These are phyloP conservation scores for Darevskia mixta DNA, from an alignment of 2,797 vertebrate species.

Conservation along the genomic window DNA sequence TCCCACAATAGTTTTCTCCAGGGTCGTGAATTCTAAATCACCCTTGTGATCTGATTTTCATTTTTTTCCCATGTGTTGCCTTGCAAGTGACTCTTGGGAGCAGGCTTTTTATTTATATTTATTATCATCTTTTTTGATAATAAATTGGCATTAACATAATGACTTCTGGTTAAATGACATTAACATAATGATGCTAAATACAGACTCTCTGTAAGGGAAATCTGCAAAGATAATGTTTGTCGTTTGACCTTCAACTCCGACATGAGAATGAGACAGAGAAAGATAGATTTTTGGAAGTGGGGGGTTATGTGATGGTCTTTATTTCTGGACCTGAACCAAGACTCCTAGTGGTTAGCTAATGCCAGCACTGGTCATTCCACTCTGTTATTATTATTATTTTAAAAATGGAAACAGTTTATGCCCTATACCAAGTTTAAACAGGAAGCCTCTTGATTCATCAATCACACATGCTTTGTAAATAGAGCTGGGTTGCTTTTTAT, in stretches of 20 bases:
- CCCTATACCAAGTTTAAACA: not conserved
- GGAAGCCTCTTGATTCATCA: not conserved
- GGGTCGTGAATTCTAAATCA: rapidly evolving
- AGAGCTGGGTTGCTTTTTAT: no score
- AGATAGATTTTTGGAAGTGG: not conserved
- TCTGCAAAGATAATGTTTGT: constrained; percentile 43
- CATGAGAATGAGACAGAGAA: not conserved
- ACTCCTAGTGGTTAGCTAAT: constrained; percentile 23
- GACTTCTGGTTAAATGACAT: constrained; percentile 46
- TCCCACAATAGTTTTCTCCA: rapidly evolving
- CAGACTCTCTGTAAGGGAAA: constrained; percentile 35
- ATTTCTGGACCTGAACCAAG: not conserved
- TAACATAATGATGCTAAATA: constrained; percentile 44
- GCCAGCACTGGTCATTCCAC: not conserved
- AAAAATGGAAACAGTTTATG: not conserved
- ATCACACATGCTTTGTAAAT: not conserved
- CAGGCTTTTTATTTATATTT: constrained; percentile 4
- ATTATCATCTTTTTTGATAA: not conserved
- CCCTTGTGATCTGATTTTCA: not conserved
- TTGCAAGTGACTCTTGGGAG: constrained; percentile 8
- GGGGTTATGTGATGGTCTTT: rapidly evolving
- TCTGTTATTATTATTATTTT: no score
- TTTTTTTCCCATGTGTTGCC: rapidly evolving
- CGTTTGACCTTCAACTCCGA: constrained; percentile 56
- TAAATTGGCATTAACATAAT: constrained; percentile 48